Evolutionary conservation across 2,113 vertebrate genomes (phyloP).

Genomic region (Strix aluco): DNA sequence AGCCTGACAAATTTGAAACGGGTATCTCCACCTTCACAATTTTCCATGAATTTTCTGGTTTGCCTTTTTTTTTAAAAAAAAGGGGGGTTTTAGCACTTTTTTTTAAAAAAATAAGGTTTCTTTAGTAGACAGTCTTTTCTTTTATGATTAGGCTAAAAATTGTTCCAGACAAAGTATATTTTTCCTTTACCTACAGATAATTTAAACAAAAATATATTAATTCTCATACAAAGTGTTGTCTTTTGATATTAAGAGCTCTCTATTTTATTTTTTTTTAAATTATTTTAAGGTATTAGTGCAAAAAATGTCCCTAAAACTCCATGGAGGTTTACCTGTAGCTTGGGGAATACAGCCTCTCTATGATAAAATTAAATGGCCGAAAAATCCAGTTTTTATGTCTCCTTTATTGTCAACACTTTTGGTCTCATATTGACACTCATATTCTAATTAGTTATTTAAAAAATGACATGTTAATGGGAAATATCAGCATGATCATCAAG

Average conservation of each 20-base stretch:
- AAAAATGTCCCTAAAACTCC: not conserved
- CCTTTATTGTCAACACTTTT: not conserved
- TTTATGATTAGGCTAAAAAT: not conserved
- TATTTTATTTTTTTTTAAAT: not conserved
- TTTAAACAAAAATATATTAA: not conserved
- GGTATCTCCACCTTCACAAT: not conserved
- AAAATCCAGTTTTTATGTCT: accelerated
- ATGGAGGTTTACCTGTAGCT: not conserved
- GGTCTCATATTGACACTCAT: not conserved
- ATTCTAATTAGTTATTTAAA: not conserved
- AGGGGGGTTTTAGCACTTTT: no score
- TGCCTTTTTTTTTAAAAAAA: not conserved
- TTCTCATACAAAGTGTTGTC: accelerated
- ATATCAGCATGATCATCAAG: not conserved
- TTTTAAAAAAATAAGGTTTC: not conserved
- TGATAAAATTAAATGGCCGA: not conserved
- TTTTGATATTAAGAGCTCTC: not conserved
- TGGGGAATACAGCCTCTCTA: not conserved
- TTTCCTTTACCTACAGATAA: not conserved
- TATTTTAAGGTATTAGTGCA: not conserved
- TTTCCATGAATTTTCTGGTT: not conserved
- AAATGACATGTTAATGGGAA: not conserved
- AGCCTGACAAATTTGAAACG: not conserved
- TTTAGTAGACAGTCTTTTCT: not conserved
- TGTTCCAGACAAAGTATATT: not conserved